Evolutionary conservation across 1,140 invertebrate genomes (phyloP), one percentile per base, ranked within the genome.

Genomic region (Marisa cornuarietis): DNA sequence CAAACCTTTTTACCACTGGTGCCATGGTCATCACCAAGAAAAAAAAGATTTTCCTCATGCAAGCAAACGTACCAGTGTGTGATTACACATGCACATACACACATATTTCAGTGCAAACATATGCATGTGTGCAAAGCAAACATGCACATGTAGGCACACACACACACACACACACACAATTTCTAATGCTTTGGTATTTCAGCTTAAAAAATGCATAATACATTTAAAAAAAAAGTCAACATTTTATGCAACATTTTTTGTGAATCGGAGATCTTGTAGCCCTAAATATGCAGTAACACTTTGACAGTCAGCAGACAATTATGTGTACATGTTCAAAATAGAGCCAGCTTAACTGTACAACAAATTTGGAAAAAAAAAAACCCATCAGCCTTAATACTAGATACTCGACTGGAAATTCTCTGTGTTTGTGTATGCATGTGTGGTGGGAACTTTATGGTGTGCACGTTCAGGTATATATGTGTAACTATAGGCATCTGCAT

Each of bases 181-280:
- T 68, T 68, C n/a, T 68, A 68, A 68, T 68, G 65, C 65, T 68
- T 68, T 68, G 65, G 65, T 68, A 68, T 68, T 68, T 68, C 65
- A 68, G 65, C 65, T 68, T 24, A 18, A 68, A 68, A 31, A 24
- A 68, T 24, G 54, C 54, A 58, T 58, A 68, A 68, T 31, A 68
- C 65, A 68, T n/a, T n/a, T n/a, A 14, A 68, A 68, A 68, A 66
- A 68, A 1, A 14, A 68, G 26, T 68, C 26, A 24, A n/a, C 26
- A 68, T 68, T 68, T 24, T 68, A n/a, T 16, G 54, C 54, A 58
- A 58, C 11, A 58, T 58, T 58, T 11, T 54, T 14, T 58, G 11
- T 18, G 16, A 58, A 58, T 18, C 54, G 16, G 54, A 68, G 22
- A n/a, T 31, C 65, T 68, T 22, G 11, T n/a, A 24, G 26, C 65